Evolutionary conservation across 2,888 invertebrate species (phyloP), one percentile per base, ranked within the genome.

Genomic region (Pyrocoelia pectoralis): DNA sequence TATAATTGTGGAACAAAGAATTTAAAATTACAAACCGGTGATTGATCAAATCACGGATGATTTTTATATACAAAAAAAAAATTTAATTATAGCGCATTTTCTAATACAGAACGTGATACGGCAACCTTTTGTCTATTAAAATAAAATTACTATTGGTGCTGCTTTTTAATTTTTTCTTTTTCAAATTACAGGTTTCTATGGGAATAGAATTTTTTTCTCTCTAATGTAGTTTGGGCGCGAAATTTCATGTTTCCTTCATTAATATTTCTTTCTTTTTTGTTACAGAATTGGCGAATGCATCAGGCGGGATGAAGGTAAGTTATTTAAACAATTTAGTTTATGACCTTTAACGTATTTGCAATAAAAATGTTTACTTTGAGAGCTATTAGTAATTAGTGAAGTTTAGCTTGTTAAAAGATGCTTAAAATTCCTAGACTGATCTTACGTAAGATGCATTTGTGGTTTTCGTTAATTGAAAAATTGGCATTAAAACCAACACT

Each of bases 51-150:
- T 61, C 50, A 50, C 43, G 43, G 56, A 56, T 41, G 56, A 56
- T 61, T 51, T 57, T 57, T 56, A 59, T n/a, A 33, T 33, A 33
- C 33, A 33, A 2, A 61, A 46, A 61, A 56, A 46, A 17, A 24
- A 6, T 24, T 56, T 65, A 65, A 65, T 65, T 65, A 65, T 57
- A 65, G 41, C 50, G 17, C 53, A 57, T 40, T 65, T 6, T 65
- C 51, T 65, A 65, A 65, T 65, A 65, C 43, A 50, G 61, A 65
- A 65, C 65, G 65, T 65, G 65, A 65, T 65, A 59, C 61, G 56
- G 61, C 65, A 65, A 56, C 56, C 65, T 65, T 46, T 65, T 65
- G 65, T 55, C 24, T 46, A 52, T 61, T 64, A 59, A 59, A 64
- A 43, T 43, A 53, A 64, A 64, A 64, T 64, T 60, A 56, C 59